Evolutionary conservation across 2,888 invertebrate genomes (phyloP).

Genomic region (Xanthostigma xanthostigma): DNA sequence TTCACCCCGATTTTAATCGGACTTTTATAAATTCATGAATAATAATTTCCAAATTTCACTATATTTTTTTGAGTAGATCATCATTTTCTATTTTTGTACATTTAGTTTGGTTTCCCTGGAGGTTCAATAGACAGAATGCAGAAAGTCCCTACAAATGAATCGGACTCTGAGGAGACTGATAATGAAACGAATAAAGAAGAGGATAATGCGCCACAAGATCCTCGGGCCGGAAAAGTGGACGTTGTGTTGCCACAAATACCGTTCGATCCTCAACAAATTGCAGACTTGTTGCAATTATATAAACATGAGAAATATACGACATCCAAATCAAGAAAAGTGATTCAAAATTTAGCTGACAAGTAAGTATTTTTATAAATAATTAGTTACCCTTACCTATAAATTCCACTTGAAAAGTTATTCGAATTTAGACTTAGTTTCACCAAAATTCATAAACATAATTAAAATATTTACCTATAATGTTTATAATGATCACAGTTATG

Average conservation of each 20-base stretch:
- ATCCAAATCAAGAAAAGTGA: conserved; percentile 38
- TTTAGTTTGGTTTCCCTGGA: conserved; percentile 55
- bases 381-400: background rate
- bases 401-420: background rate
- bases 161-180: conserved; percentile 15
- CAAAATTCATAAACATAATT: too few species aligned
- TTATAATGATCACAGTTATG: conserved; percentile 32
- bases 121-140: conserved; percentile 51
- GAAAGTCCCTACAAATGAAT: conserved; percentile 23
- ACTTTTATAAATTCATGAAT: too few species aligned
- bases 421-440: background rate
- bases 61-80: too few species aligned
- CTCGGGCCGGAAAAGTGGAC: conserved; percentile 66
- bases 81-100: too few species aligned
- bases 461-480: too few species aligned
- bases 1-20: too few species aligned
- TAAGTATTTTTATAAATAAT: conserved; percentile 22
- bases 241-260: conserved; percentile 54
- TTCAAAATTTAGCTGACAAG: conserved; percentile 36
- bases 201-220: conserved; percentile 38
- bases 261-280: conserved; percentile 43
- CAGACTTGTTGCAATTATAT: conserved; percentile 33
- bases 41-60: too few species aligned
- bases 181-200: conserved; percentile 12
- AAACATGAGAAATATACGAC: conserved; percentile 34